A percentile compares a stretch with the other conserved stretches of the same genome.
phyloP scores from a whole-genome alignment of 2,888 invertebrate species.

The Stenodema calcarata region DNA sequence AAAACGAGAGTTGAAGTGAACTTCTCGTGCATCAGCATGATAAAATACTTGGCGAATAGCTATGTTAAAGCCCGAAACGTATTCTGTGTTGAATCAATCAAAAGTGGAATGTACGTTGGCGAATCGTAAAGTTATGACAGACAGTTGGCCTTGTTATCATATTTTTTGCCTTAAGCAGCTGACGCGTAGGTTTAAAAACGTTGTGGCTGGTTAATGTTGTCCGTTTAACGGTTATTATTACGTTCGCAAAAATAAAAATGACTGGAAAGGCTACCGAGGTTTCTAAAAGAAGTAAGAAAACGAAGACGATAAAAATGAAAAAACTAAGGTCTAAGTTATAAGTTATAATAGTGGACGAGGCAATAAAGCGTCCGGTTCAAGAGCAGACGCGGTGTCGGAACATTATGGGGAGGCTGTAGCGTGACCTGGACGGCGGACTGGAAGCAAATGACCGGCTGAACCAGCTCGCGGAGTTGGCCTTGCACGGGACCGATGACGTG shows the following conservation, averaged over 20 bases:
- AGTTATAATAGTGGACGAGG: neutral
- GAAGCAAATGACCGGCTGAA: conserved; percentile 11
- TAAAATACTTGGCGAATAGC: no score
- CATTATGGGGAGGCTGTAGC: neutral
- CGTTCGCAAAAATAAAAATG: neutral
- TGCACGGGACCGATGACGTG: neutral
- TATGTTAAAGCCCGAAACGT: no score
- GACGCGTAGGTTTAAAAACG: neutral
- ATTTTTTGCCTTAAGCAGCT: neutral
- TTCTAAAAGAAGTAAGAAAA: neutral
- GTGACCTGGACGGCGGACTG: neutral
- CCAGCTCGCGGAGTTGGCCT: neutral
- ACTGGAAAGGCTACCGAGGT: neutral
- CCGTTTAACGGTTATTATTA: neutral
- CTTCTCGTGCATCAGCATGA: no score
- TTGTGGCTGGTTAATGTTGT: neutral
- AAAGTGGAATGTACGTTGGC: no score
- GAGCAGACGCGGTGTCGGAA: neutral
- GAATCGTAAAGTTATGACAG: neutral
- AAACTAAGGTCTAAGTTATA: neutral
- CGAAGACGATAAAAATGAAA: neutral
- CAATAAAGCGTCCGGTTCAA: neutral
- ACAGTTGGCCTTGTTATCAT: neutral
- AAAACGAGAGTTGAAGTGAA: no score
- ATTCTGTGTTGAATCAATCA: no score